These are phyloP conservation scores for Falco columbarius DNA, from an alignment of 2,797 vertebrate species.

Conservation along the genomic window DNA sequence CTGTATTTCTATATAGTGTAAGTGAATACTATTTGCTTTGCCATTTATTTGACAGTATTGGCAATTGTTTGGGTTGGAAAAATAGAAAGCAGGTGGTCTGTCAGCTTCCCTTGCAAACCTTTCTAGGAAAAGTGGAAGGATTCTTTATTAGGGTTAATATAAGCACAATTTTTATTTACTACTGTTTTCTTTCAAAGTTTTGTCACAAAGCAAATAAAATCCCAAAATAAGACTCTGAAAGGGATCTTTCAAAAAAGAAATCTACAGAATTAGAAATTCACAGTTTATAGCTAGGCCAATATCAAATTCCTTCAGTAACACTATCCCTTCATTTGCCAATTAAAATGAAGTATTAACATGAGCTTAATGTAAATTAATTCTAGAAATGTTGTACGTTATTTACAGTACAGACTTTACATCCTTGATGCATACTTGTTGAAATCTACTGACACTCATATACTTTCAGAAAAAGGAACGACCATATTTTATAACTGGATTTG, in stretches of 20 bases:
- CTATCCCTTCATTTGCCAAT: slow-evolving; percentile 67
- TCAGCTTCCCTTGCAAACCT: slow-evolving; percentile 14
- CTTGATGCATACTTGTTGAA: slow-evolving; percentile 55
- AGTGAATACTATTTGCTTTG: background rate
- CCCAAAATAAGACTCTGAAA: slow-evolving; percentile 30
- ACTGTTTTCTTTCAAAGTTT: slow-evolving; percentile 31
- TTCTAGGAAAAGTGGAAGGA: background rate
- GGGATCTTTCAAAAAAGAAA: slow-evolving; percentile 40
- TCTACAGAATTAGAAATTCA: slow-evolving; percentile 73
- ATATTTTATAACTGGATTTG: slow-evolving; percentile 55
- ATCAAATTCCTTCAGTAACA: slow-evolving; percentile 68
- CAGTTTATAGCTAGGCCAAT: slow-evolving; percentile 70
- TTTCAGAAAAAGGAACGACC: slow-evolving; percentile 13
- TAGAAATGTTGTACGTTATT: slow-evolving; percentile 67
- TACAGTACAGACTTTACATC: slow-evolving; percentile 69
- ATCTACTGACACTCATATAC: slow-evolving; percentile 60
- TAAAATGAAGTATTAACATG: slow-evolving; percentile 58
- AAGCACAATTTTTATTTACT: slow-evolving; percentile 53
- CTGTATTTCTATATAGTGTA: no score
- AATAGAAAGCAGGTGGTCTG: background rate
- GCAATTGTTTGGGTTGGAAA: background rate
- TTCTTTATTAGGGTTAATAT: slow-evolving; percentile 50
- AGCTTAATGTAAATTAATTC: slow-evolving; percentile 64
- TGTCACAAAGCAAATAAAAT: slow-evolving; percentile 39
- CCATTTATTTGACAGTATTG: background rate